Evolutionary conservation across 2,888 invertebrate genomes (phyloP).

Genomic region (Zygogramma bicolorata): DNA sequence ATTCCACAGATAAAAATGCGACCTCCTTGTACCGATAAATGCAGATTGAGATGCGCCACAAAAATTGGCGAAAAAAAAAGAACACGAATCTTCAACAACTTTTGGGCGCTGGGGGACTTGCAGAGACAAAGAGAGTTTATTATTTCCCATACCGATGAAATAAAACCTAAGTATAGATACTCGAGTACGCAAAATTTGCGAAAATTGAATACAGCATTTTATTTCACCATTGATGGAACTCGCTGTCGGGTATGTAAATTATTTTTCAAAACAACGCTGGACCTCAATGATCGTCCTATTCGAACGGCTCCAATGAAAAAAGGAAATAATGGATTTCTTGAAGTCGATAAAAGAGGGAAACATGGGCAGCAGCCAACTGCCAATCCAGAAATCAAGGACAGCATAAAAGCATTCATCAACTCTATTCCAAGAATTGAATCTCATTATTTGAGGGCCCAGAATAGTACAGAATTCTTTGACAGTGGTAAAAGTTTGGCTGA

Average conservation of each 20-base stretch:
- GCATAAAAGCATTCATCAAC: too few relatives aligned
- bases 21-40: background rate
- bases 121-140: conserved; percentile 31
- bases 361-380: background rate
- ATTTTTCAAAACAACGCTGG: conserved; percentile 30
- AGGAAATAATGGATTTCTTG: background rate
- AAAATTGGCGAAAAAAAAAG: conserved; percentile 29
- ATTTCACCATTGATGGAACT: conserved; percentile 31
- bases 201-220: conserved; percentile 29
- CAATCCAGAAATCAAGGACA: background rate
- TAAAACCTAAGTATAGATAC: conserved; percentile 26
- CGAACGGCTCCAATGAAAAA: conserved; percentile 25
- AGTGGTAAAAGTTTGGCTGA: too few relatives aligned
- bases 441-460: too few relatives aligned
- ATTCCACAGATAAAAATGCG: background rate
- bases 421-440: too few relatives aligned
- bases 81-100: conserved; percentile 25
- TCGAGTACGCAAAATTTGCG: conserved; percentile 17
- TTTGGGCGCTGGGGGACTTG: conserved; percentile 34
- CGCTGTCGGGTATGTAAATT: conserved; percentile 23
- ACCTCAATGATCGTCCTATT: conserved; percentile 28
- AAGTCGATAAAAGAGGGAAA: background rate
- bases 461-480: too few relatives aligned
- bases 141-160: conserved; percentile 26
- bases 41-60: background rate